Percentiles rank a stretch among this genome's conserved stretches.
These are phyloP conservation scores for Brienomyrus longianalis DNA, from an alignment of 2,113 vertebrate genomes.

Conservation along the genomic window DNA sequence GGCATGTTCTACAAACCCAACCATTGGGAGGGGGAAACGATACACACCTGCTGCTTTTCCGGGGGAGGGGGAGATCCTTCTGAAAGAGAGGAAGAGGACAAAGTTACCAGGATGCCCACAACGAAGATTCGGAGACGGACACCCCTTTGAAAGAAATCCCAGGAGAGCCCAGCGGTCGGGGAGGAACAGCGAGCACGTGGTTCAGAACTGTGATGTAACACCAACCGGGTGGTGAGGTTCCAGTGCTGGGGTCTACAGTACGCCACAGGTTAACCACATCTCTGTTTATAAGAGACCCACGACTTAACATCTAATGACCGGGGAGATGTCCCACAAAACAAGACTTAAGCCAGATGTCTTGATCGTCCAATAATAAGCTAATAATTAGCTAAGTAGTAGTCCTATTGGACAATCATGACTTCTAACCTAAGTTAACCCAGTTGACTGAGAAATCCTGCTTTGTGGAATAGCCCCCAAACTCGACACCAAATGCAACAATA, in stretches of 20 bases:
- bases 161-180: neutral
- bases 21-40: neutral
- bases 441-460: neutral
- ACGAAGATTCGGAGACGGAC: neutral
- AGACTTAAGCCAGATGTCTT: neutral
- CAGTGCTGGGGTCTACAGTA: neutral
- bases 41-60: conserved; percentile 33
- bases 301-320: neutral
- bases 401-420: neutral
- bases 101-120: neutral
- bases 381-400: neutral
- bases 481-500: neutral
- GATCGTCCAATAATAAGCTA: neutral
- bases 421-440: neutral
- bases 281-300: neutral
- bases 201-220: neutral
- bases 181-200: neutral
- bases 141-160: neutral
- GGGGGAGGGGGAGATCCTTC: conserved; percentile 33
- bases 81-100: conserved; percentile 15
- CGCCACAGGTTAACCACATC: neutral
- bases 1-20: neutral
- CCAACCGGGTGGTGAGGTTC: neutral
- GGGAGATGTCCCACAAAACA: neutral
- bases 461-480: neutral